Conservation (phyloP, 2,113 vertebrate genomes). For the Catharus bicknelli region DNA sequence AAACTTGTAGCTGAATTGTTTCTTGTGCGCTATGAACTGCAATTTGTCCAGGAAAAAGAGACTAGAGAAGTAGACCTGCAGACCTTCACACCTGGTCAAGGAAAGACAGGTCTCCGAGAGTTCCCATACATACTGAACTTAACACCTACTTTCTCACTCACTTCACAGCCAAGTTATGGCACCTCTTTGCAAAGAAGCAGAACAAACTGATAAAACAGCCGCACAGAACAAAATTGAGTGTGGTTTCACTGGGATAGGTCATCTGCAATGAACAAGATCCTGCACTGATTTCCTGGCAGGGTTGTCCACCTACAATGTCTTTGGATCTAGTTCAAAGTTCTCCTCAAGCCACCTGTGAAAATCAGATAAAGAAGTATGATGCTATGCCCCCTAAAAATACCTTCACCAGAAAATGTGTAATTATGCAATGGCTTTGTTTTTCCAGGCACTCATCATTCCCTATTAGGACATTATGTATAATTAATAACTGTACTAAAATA, state of each 20-base stretch:
- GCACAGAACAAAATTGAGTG: not conserved
- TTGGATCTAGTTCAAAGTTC: not conserved
- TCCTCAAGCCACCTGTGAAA: not conserved
- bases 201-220: not conserved
- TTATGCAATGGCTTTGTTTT: not conserved
- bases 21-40: constrained; percentile 47
- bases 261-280: not conserved
- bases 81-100: constrained; percentile 52
- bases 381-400: not conserved
- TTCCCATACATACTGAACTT: constrained; percentile 36
- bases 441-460: not conserved
- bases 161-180: not conserved
- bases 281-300: not conserved
- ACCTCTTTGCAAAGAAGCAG: not conserved
- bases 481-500: not conserved
- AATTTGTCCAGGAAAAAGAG: constrained; percentile 59
- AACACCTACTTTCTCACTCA: constrained; percentile 29
- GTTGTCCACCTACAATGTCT: not conserved
- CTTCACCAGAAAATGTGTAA: not conserved
- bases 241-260: not conserved
- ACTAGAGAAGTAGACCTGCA: constrained; percentile 39
- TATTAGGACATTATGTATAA: not conserved
- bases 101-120: constrained; percentile 51
- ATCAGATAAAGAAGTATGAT: not conserved
- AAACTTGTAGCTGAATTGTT: constrained; percentile 9